These are phyloP conservation scores for Megalopta genalis DNA, from an alignment of 1,140 invertebrate species.

Conservation along the genomic window DNA sequence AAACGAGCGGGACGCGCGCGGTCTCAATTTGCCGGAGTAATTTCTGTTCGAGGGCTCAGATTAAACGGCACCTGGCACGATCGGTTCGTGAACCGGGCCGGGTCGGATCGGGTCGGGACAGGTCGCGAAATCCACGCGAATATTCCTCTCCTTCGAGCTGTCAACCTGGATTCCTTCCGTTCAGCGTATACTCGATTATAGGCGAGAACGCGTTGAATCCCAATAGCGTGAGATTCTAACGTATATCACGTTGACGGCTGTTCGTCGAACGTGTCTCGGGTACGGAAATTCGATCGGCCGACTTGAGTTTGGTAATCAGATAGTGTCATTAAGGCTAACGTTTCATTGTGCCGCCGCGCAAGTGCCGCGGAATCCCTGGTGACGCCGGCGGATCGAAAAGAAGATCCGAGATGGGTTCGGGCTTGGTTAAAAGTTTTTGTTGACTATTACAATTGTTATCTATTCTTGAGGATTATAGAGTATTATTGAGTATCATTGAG, in stretches of 20 bases:
- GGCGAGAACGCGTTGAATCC: slow-evolving; percentile 63
- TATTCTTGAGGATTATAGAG: too few relatives aligned
- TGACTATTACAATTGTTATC: too few relatives aligned
- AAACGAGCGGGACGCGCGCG: background rate
- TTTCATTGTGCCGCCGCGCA: background rate
- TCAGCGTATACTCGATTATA: slow-evolving; percentile 66
- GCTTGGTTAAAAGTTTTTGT: too few relatives aligned
- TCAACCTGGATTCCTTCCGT: slow-evolving; percentile 40
- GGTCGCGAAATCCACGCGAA: slow-evolving; percentile 17
- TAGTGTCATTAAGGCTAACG: slow-evolving; percentile 12
- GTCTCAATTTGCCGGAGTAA: background rate
- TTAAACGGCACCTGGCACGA: slow-evolving; percentile 10
- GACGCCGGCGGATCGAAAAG: too few relatives aligned
- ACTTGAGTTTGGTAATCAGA: background rate
- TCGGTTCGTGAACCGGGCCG: background rate
- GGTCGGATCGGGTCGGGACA: too few relatives aligned
- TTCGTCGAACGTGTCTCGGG: slow-evolving; percentile 57
- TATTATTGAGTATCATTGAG: too few relatives aligned
- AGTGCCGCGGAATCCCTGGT: background rate
- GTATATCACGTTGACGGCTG: slow-evolving; percentile 59
- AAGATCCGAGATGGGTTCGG: too few relatives aligned
- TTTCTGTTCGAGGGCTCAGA: background rate
- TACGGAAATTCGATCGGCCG: slow-evolving; percentile 18
- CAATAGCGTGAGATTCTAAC: slow-evolving; percentile 67
- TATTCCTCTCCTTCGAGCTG: slow-evolving; percentile 38